These are phyloP conservation scores for Fulmarus glacialis DNA, from an alignment of 2,113 vertebrate genomes.

Conservation along the genomic window DNA sequence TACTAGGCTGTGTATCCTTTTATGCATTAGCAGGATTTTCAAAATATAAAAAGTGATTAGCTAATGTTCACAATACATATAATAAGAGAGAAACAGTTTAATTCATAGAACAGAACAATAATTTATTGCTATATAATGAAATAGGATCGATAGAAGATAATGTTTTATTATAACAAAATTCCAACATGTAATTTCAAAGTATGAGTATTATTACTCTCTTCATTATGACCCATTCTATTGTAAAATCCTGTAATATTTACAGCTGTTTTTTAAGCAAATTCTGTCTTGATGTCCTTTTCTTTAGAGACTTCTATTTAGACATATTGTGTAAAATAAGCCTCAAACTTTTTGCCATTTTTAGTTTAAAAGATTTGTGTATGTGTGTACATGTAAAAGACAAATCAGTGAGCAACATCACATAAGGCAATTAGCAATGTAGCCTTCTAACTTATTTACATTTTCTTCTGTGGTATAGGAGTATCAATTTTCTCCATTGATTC, in stretches of 20 bases:
- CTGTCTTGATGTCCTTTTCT: background rate
- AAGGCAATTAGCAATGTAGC: background rate
- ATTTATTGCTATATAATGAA: background rate
- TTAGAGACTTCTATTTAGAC: background rate
- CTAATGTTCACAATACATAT: background rate
- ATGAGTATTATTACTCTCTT: background rate
- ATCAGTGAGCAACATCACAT: background rate
- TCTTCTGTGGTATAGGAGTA: background rate
- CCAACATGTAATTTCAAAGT: background rate
- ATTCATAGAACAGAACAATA: background rate
- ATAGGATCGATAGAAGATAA: background rate
- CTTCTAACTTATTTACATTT: background rate
- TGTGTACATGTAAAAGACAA: background rate
- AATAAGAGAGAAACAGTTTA: background rate
- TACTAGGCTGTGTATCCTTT: background rate
- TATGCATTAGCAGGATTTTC: background rate
- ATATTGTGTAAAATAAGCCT: background rate
- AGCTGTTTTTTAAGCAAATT: background rate
- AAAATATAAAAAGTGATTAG: background rate
- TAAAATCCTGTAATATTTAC: background rate
- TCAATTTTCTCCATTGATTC: background rate
- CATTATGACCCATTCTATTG: background rate
- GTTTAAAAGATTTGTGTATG: background rate
- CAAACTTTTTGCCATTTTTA: background rate
- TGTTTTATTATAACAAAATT: background rate